Base-by-base conservation (phyloP, 2,888 invertebrate species). In the Philopedon plagiatum region DNA sequence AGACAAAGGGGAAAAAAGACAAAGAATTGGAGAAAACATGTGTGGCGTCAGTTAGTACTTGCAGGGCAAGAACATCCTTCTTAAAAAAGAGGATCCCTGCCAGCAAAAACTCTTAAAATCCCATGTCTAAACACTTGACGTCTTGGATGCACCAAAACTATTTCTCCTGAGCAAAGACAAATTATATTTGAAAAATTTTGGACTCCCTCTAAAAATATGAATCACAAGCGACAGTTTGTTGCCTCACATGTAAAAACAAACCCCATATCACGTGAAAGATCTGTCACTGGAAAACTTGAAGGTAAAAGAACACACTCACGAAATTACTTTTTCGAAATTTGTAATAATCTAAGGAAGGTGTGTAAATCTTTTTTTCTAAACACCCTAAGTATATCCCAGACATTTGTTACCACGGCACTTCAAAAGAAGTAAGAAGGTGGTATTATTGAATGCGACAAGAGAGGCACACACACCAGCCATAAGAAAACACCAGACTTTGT, bases 401-500 rank as follows among this genome's bases (percentile, higher is more conserved):
- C 34, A 2, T 11, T 37, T 11, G 34, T 37, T 11, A 37, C 34
- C 4, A 37, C 34, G 34, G 34, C 34, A 7, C 4, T 37, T 37
- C 4, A 9, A 37, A 37, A 37, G 34, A 37, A 37, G 9, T 37
- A 11, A 2, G 8, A 37, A 7, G 34, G 34, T 37, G 34, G 34
- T 7, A 37, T 37, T 7, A 11, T 37, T 15, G 49, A n/a, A 8
- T 37, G 2, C 15, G 39, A 69, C 54, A 2, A 58, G 41, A 62
- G 67, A 57, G 65, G 71, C n/a, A n/a, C 37, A 41, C 49, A 49
- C 4, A 54, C 29, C 26, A 5, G 29, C 11, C 19, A 11, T 9
- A n/a, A n/a, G n/a, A 74, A 69, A 56, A 71, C 69, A 8, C 54
- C 67, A 1, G 68, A 68, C 1, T 58, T 66, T 32, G 39, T 75